Conservation (phyloP, 2,113 vertebrate species). For the Brienomyrus longianalis region DNA sequence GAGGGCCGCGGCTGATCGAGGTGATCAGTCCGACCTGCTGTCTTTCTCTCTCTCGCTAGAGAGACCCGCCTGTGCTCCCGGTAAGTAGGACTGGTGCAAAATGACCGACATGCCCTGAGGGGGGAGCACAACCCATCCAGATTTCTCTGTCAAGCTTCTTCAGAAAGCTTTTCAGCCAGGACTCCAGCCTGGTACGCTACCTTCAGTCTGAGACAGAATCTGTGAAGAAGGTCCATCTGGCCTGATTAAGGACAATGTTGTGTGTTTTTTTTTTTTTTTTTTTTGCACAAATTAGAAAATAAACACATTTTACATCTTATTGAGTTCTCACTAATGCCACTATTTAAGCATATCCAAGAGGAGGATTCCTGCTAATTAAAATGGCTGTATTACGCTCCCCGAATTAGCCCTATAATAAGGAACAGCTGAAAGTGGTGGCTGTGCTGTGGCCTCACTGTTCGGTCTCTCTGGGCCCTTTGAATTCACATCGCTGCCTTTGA, state of each 20-base stretch:
- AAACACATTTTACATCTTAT: neutral
- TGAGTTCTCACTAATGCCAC: neutral
- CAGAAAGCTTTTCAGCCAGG: neutral
- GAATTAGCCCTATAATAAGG: neutral
- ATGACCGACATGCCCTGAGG: neutral
- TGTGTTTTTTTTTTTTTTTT: neutral
- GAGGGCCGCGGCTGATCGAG: neutral
- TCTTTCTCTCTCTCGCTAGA: neutral
- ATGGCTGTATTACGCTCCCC: neutral
- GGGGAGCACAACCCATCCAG: neutral
- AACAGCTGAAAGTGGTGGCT: neutral
- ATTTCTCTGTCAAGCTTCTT: neutral
- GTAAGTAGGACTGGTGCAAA: neutral
- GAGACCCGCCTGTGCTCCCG: neutral
- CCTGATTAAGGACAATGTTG: neutral
- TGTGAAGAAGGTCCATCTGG: neutral
- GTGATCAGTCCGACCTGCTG: neutral
- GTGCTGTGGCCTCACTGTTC: neutral
- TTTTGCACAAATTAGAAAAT: neutral
- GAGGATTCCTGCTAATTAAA: neutral
- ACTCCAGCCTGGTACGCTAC: neutral
- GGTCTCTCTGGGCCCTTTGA: neutral
- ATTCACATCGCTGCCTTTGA: neutral
- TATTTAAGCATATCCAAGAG: neutral
- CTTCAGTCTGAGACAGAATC: neutral